phyloP scores from a whole-genome alignment of 2,888 invertebrate species.

The Andricus curvator region DNA sequence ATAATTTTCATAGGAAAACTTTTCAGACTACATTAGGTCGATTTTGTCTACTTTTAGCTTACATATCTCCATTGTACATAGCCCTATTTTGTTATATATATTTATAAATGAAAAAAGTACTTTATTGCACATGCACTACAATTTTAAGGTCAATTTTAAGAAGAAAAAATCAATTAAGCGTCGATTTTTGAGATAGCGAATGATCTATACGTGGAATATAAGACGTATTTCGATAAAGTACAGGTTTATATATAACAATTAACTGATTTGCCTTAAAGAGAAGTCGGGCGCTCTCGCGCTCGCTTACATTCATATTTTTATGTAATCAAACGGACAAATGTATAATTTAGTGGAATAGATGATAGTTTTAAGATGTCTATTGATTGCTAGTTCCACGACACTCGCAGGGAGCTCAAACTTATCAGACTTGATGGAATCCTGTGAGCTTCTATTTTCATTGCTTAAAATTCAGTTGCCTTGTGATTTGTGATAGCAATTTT shows the following conservation, averaged over 20 bases:
- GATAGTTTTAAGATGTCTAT: conserved; percentile 62
- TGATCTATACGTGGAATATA: conserved; percentile 55
- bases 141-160: conserved; percentile 54
- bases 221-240: conserved; percentile 58
- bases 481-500: conserved; percentile 59
- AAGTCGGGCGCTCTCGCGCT: conserved; percentile 40
- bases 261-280: conserved; percentile 56
- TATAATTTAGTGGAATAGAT: conserved; percentile 68
- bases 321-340: conserved; percentile 65
- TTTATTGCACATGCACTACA: conserved; percentile 63
- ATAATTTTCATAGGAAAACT: conserved; percentile 30
- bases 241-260: conserved; percentile 55
- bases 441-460: conserved; percentile 46
- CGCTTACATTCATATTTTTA: conserved; percentile 50
- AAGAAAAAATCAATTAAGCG: conserved; percentile 48
- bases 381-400: conserved; percentile 56
- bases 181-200: conserved; percentile 46
- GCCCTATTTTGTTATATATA: conserved; percentile 73
- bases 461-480: conserved; percentile 54
- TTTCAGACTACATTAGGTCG: conserved; percentile 17
- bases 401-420: conserved; percentile 55
- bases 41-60: conserved; percentile 62
- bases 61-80: conserved; percentile 74
- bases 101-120: conserved; percentile 68
- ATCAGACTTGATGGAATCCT: conserved; percentile 10